Base-by-base conservation (phyloP, 2,888 invertebrate species). In the Hylaea fasciaria region DNA sequence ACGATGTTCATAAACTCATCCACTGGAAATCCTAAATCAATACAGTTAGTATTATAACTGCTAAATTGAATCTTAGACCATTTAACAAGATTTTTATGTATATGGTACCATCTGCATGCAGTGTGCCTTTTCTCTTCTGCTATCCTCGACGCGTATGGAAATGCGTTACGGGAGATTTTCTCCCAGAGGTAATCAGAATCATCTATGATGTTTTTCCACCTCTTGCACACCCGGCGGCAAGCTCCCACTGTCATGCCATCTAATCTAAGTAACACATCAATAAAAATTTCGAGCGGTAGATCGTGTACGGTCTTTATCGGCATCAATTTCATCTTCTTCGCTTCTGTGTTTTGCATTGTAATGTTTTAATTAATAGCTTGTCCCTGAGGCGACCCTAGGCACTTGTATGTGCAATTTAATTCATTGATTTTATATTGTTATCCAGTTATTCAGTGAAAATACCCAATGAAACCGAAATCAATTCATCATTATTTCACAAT, bases 281-380 rank as follows among this genome's bases (percentile, higher is more conserved):
- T 64, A 14, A 89, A 78, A n/a, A 81, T 79, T 74, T 91, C 90
- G 14, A 85, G 35, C 1, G 90, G 90, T 29, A 91, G 70, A 53
- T 71, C 71, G 41, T 81, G 3, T 22, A 22, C 5, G 5, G 22
- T 22, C 22, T 22, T 22, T 22, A 5, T 22, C 22, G 22, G 22
- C 22, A 22, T 22, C 5, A 22, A 22, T 22, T 22, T 66, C 46
- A 80, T 74, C 37, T 74, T 72, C 57, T 54, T 58, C 43, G 44
- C 39, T 41, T 50, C 39, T 9, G n/a, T 3, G 8, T 13, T 32
- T 16, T 46, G 2, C n/a, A 17, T 39, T n/a, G n/a, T 28, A 4
- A 39, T 28, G 44, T 28, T 22, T 17, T 17, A n/a, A 16, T 5
- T 10, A 16, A 10, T 14, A 16, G 37, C 10, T 17, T 47, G 1